Evolutionary conservation across 2,797 vertebrate genomes (phyloP), one percentile per base, ranked within the genome.

Genomic region (Enteromius treurensis): DNA sequence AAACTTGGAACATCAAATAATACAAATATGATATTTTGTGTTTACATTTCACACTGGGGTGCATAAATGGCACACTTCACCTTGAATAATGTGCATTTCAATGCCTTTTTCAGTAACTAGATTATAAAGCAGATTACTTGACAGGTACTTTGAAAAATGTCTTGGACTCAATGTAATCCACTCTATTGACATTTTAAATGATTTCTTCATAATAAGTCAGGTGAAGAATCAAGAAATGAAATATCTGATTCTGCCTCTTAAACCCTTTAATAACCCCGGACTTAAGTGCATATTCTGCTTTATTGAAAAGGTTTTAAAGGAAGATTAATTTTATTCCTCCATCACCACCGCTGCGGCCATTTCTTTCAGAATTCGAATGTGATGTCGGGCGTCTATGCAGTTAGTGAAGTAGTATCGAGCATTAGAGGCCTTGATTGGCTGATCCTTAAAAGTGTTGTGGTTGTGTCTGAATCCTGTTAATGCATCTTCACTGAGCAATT

Each of bases 401-500:
- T 64, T 87, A 83, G 84, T 85, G 88, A 87, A 89, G 91, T 84
- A 81, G 86, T 89, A 93, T 84, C 86, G 65, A 89, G 91, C 91
- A 87, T 90, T 85, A 89, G 80, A 92, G 89, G 84, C 85, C 87
- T 87, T 91, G 88, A 92, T 88, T 88, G 83, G 87, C 89, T 91
- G 89, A 89, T 90, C 88, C 81, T 89, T 86, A 87, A 83, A 88
- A 88, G 87, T 87, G 81, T 83, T 79, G 45, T 84, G 86, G 90
- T 89, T 10, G 77, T 71, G 40, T 84, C 86, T 92, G 91, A 87
- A 89, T 92, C 84, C 85, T 85, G 86, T 87, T 80, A 92, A 90
- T 84, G 88, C 84, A 83, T 87, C 80, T 85, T 86, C 87, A 89
- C 89, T 88, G 85, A 85, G 84, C 79, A 87, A 79, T 88, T 70